Conservation (phyloP, 64 coral and sea anemone genomes). For the Exaiptasia diaphana region DNA sequence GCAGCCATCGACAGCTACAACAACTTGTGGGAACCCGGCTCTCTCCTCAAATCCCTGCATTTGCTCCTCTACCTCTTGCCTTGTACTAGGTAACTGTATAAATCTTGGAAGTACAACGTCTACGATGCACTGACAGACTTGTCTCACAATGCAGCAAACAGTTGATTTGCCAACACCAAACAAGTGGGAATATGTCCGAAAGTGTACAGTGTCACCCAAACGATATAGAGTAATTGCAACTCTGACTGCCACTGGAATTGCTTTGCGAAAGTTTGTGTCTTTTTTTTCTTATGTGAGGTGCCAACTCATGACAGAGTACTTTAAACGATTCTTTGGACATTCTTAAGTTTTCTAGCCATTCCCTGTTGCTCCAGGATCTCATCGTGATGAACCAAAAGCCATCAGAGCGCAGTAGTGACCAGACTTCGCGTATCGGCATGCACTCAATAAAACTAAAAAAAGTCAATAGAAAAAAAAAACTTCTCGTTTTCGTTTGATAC, state of each 20-base stretch:
- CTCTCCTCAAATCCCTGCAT: not conserved
- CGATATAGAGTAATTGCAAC: too few relatives aligned
- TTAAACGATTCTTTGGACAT: not conserved
- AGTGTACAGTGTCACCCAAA: too few relatives aligned
- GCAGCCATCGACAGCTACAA: constrained; percentile 25
- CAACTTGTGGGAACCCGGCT: constrained; percentile 25
- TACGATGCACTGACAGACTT: not conserved
- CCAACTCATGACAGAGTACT: not conserved
- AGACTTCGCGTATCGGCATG: not conserved
- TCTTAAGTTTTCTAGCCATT: not conserved
- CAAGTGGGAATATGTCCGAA: too few relatives aligned
- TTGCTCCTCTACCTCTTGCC: not conserved
- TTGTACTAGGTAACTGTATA: constrained; percentile 25
- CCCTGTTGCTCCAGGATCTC: not conserved
- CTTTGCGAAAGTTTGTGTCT: too few relatives aligned
- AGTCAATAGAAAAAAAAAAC: not conserved
- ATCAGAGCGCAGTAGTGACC: not conserved
- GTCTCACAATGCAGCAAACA: not conserved
- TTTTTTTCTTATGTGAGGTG: not conserved
- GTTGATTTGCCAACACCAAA: too few relatives aligned
- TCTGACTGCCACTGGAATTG: too few relatives aligned
- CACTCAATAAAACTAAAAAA: not conserved
- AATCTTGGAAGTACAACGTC: not conserved
- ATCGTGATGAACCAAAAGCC: not conserved
- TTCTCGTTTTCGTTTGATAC: not conserved